Evolutionary conservation across 2,888 invertebrate genomes (phyloP), one percentile per base, ranked within the genome.

Genomic region (Epirrhoe tristata): DNA sequence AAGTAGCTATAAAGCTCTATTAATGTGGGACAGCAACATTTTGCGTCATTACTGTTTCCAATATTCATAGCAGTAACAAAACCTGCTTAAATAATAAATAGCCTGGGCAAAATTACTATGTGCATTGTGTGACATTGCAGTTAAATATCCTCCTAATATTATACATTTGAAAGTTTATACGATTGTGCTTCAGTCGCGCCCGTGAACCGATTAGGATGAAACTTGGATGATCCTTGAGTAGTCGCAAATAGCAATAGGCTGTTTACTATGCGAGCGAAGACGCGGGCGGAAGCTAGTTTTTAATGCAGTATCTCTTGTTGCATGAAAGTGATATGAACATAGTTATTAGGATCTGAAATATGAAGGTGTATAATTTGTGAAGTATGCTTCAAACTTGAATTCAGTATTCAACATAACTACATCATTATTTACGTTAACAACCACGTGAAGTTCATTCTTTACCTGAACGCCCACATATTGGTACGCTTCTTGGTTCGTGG

Each of bases 71-170:
- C 31, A 32, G 46, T 24, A 52, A n/a, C 8, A 53, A 39, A 14
- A 39, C 14, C 55, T 50, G 48, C 50, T 43, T 43, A 14, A 56
- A 62, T 48, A 55, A 61, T 61, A 16, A 62, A 50, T 50, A 39
- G 36, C 17, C 50, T 56, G 31, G 14, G 39, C 31, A 17, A 32
- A 61, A 46, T 55, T 55, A 17, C 17, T 46, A 16, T 32, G 17
- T 50, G 55, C 36, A 50, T 61, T 50, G 62, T 55, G 61, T 61
- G 61, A 54, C 46, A 32, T 8, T 10, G 31, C n/a, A 43, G 12
- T 43, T 3, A 43, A 43, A 60, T 14, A 31, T 8, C 34, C 48
- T 43, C 24, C 24, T 24, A 24, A 24, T 24, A 24, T n/a, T n/a
- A n/a, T n/a, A n/a, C n/a, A n/a, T n/a, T n/a, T n/a, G n/a, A n/a